Conservation (phyloP, 2,888 invertebrate species). For the Entomobrya multifasciata region DNA sequence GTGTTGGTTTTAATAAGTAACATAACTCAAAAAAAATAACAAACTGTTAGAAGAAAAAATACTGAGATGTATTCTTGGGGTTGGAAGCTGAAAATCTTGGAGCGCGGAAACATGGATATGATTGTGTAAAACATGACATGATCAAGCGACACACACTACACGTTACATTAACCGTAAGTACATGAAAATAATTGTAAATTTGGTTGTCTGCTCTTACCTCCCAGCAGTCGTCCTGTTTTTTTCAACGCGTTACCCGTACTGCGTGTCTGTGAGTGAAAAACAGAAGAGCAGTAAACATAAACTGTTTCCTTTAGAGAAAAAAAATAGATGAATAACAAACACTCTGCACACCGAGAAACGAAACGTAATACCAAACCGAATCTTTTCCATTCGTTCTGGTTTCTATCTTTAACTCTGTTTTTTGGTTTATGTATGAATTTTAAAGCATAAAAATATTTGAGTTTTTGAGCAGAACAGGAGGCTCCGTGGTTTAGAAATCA, state of each 20-base stretch:
- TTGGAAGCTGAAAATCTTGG: neutral
- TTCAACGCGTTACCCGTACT: no score
- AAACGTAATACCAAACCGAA: neutral
- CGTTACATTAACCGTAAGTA: no score
- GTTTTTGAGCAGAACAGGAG: constrained; percentile 3
- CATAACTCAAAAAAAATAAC: no score
- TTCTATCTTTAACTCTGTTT: constrained; percentile 19
- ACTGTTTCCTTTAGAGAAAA: no score
- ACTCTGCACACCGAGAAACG: neutral
- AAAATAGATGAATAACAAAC: neutral
- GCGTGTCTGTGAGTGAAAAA: no score
- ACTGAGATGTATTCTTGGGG: no score
- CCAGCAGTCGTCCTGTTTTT: neutral
- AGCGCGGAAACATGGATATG: no score
- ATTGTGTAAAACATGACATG: no score
- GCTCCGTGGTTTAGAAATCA: constrained; percentile 6
- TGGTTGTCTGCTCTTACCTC: neutral
- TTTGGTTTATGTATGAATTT: constrained; percentile 29
- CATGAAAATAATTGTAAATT: neutral
- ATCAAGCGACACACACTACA: neutral
- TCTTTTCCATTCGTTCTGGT: constrained; percentile 23
- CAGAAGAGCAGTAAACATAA: neutral
- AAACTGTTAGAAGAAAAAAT: no score
- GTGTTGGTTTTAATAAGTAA: no score
- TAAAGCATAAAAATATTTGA: constrained; percentile 31